A percentile compares a stretch with the other conserved stretches of the same genome.
Evolutionary conservation across 2,113 vertebrate species (phyloP).

Genomic region (Neoarius graeffei): DNA sequence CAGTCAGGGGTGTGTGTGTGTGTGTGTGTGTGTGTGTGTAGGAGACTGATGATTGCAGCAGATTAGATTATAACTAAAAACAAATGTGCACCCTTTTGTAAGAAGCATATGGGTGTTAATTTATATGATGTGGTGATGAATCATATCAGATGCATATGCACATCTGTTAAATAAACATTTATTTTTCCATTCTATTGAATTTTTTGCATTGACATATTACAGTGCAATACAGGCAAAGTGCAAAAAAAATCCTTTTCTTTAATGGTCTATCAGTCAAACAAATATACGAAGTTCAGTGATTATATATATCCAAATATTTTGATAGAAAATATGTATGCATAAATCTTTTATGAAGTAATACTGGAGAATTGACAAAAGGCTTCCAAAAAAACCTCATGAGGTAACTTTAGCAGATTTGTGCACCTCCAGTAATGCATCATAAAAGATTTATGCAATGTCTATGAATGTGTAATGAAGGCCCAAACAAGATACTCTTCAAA

Average conservation of each 20-base stretch:
- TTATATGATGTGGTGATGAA: not conserved
- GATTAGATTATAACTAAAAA: not conserved
- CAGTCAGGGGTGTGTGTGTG: not conserved
- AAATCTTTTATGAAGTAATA: not conserved
- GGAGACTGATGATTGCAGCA: not conserved
- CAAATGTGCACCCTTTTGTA: constrained; percentile 3
- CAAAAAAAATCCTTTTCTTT: not conserved
- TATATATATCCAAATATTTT: not conserved
- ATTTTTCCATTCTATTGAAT: not conserved
- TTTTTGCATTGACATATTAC: not conserved
- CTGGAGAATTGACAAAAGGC: not conserved
- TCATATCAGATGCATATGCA: not conserved
- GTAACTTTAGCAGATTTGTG: not conserved
- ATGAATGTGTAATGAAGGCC: not conserved
- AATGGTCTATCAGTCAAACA: not conserved
- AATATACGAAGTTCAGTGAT: not conserved
- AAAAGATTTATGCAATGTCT: not conserved
- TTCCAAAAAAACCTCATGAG: no score
- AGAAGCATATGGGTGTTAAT: constrained; percentile 8
- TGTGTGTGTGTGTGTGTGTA: not conserved
- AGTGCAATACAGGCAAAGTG: no score
- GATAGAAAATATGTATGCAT: not conserved
- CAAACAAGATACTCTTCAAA: not conserved
- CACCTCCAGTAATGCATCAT: not conserved
- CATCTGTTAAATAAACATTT: no score